phyloP scores from a whole-genome alignment of 2,113 vertebrate species.

The Camelus bactrianus region DNA sequence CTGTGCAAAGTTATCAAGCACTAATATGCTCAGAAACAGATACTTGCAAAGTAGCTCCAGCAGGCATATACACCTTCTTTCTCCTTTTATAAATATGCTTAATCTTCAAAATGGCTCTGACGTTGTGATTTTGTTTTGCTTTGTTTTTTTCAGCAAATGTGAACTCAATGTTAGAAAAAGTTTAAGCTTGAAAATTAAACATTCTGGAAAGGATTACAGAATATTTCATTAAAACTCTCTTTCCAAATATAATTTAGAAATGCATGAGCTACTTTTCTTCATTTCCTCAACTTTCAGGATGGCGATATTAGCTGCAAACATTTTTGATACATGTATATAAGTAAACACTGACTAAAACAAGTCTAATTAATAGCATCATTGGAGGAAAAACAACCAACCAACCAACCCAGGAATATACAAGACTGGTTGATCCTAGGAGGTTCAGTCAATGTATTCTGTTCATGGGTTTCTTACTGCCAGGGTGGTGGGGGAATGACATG shows the following conservation, averaged over 20 bases:
- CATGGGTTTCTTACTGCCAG: not conserved
- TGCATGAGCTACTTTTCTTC: not conserved
- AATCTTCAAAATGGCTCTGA: not conserved
- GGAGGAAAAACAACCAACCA: too few relatives aligned
- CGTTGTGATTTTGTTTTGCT: not conserved
- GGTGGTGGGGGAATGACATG: not conserved
- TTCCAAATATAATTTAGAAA: constrained; percentile 35
- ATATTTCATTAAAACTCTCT: constrained; percentile 21
- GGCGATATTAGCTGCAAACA: not conserved
- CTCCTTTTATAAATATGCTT: not conserved
- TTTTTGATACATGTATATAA: not conserved
- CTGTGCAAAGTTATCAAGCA: not conserved
- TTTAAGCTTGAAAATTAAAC: constrained; percentile 40
- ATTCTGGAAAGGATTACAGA: not conserved
- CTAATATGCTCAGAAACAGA: not conserved
- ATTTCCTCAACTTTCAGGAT: not conserved
- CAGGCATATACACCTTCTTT: not conserved
- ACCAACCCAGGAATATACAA: not conserved
- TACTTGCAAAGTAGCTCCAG: not conserved
- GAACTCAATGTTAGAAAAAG: not conserved
- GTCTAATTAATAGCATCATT: not conserved
- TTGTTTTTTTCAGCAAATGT: not conserved
- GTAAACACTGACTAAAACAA: not conserved
- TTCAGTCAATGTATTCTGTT: not conserved
- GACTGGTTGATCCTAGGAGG: not conserved